Conservation (phyloP, 64 coral and sea anemone species). For the Orbicella faveolata region DNA sequence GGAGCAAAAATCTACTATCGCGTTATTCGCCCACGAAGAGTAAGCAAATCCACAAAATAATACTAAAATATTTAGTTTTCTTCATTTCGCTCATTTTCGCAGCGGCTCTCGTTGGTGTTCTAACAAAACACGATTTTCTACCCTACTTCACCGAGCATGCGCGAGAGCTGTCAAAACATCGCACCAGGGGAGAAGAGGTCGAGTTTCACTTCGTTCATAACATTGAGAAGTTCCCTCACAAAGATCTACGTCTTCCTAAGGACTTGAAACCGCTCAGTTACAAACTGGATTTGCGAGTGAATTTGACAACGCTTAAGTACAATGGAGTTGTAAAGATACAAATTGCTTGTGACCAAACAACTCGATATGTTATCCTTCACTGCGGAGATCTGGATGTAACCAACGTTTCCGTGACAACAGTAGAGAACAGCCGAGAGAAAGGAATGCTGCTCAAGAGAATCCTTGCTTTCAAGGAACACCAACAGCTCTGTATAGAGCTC, state of each 20-base stretch:
- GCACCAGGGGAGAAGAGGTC: neutral
- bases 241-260: constrained; percentile 17
- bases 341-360: constrained; percentile 34
- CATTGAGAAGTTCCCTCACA: constrained; percentile 33
- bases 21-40: neutral
- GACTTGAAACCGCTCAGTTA: constrained; percentile 42
- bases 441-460: neutral
- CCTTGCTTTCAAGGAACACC: constrained; percentile 1
- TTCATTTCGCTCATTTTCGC: constrained; percentile 1
- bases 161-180: constrained; percentile 23
- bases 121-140: neutral
- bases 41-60: neutral
- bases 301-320: constrained; percentile 52
- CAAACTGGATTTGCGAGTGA: constrained; percentile 46
- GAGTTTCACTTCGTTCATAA: constrained; percentile 32
- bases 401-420: neutral
- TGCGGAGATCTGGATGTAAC: constrained; percentile 18
- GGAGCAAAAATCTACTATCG: neutral
- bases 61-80: neutral
- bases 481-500: constrained; percentile 58
- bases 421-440: neutral
- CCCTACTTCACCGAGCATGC: constrained; percentile 1
- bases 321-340: constrained; percentile 30
- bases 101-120: neutral
- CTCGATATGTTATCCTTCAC: constrained; percentile 45